Evolutionary conservation across 1,140 invertebrate genomes (phyloP), one percentile per base, ranked within the genome.

Genomic region (Rhizoglyphus robini): DNA sequence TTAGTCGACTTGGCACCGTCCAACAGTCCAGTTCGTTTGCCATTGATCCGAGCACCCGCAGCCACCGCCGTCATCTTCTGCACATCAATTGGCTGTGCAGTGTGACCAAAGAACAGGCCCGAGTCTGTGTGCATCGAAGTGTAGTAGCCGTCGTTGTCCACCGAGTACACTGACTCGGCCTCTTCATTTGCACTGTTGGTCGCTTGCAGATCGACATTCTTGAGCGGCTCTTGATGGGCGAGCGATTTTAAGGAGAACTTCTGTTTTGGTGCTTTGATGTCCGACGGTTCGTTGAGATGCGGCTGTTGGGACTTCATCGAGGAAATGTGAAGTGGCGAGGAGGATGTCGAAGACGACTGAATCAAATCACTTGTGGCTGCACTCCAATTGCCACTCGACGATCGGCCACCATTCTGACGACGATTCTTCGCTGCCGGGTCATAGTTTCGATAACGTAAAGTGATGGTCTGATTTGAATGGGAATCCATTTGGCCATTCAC

Each of bases 71-170:
- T 65, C 8, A 3, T 13, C 15, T n/a, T n/a, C n/a, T n/a, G n/a
- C n/a, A n/a, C n/a, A n/a, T 63, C 41, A 13, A 48, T 27, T 15
- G 64, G 34, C 13, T 31, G 23, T 34, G n/a, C 18, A 38, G 11
- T 2, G 46, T 48, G 65, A 47, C 46, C 67, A 34, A 48, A 31
- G n/a, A 65, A 65, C 46, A 66, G 75, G 1, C 92, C 93, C 63
- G 89, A 93, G 75, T 96, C 93, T 79, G 92, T 85, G 74, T 96
- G 90, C 78, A 96, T 96, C 13, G 90, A 95, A 0, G 93, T 96
- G 75, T 95, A 96, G 75, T 96, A 96, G 13, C 93, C 92, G 76
- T 96, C 93, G 15, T 91, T 93, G 74, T 96, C 93, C 72, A 91
- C 90, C 4, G 90, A 94, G 76, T 93, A 95, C 49, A 90, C 88